Evolutionary conservation across 1,140 invertebrate genomes (phyloP).

Genomic region (Ericerus pela): DNA sequence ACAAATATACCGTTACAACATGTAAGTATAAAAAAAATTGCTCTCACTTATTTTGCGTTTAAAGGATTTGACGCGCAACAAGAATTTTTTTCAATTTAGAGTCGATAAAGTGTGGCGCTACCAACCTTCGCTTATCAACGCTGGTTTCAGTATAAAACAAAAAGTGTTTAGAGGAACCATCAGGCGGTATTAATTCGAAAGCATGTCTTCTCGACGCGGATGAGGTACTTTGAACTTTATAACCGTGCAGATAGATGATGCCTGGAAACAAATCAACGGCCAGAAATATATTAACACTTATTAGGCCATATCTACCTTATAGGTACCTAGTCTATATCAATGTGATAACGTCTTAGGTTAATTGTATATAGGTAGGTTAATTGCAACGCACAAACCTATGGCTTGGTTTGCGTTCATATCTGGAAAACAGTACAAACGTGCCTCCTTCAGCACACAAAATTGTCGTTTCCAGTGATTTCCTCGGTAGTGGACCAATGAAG

Average conservation of each 20-base stretch:
- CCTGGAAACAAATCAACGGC: slow-evolving; percentile 35
- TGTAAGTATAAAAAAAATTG: background rate
- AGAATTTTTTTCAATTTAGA: too few species aligned
- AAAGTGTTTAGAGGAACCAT: slow-evolving; percentile 58
- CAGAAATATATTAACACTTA: slow-evolving; percentile 8
- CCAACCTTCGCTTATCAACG: slow-evolving; percentile 83
- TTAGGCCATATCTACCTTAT: background rate
- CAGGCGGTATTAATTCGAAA: slow-evolving; percentile 80
- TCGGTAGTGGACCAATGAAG: slow-evolving; percentile 54
- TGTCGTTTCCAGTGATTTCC: slow-evolving; percentile 76
- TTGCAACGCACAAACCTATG: slow-evolving; percentile 44
- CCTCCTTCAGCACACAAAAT: slow-evolving; percentile 90
- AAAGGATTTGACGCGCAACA: background rate
- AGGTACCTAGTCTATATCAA: background rate
- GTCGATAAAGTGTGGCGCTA: too few species aligned
- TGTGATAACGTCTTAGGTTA: background rate
- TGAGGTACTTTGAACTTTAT: slow-evolving; percentile 66
- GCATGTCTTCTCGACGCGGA: slow-evolving; percentile 66
- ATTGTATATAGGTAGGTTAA: background rate
- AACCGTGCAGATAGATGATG: slow-evolving; percentile 86
- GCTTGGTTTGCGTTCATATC: slow-evolving; percentile 70
- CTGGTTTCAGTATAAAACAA: slow-evolving; percentile 87
- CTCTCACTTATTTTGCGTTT: background rate
- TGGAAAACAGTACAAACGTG: slow-evolving; percentile 85
- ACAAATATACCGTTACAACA: too few species aligned